phyloP scores from a whole-genome alignment of 2,113 vertebrate genomes.

The Myodes glareolus region DNA sequence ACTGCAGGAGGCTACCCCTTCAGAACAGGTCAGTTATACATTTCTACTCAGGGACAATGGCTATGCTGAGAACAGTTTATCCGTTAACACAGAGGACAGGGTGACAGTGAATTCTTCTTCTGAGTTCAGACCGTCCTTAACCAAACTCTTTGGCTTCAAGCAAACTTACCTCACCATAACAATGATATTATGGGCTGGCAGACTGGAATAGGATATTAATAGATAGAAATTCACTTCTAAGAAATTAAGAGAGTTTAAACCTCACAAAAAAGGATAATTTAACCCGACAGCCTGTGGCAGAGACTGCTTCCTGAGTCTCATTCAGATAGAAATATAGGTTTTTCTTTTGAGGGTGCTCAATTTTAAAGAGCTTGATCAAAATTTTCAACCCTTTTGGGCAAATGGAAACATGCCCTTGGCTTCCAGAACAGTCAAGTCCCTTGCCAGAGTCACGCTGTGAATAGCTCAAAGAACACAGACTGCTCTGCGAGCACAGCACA shows the following conservation, averaged over 20 bases:
- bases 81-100: background rate
- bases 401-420: background rate
- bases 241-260: background rate
- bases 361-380: conserved; percentile 49
- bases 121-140: background rate
- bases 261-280: conserved; percentile 28
- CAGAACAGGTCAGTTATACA: background rate
- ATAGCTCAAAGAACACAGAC: background rate
- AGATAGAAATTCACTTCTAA: conserved; percentile 59
- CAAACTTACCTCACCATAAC: conserved; percentile 29
- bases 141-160: conserved; percentile 51
- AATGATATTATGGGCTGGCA: background rate
- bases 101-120: background rate
- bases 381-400: background rate
- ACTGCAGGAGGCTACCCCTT: background rate
- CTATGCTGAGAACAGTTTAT: background rate
- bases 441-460: background rate
- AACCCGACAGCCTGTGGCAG: background rate
- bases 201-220: conserved; percentile 4
- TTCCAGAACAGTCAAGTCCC: background rate
- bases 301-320: background rate
- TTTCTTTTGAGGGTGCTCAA: background rate
- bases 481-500: background rate
- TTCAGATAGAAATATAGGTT: background rate
- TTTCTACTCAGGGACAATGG: background rate